Evolutionary conservation across 1,140 invertebrate genomes (phyloP).

Genomic region (Caenorhabditis briggsae): DNA sequence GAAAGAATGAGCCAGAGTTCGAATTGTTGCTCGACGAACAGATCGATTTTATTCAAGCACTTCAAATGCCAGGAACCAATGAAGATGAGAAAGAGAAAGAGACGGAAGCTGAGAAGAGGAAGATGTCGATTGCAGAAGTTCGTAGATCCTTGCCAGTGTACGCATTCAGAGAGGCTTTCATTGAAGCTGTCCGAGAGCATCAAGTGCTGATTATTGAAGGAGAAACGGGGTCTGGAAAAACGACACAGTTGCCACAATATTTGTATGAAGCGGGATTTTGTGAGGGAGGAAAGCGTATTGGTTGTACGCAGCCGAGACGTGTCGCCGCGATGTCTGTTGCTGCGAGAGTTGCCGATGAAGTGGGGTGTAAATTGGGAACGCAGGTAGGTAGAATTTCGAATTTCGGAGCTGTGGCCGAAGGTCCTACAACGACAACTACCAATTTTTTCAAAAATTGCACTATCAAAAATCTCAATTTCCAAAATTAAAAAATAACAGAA

Average conservation of each 20-base stretch:
- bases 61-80: constrained; percentile 88
- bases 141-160: constrained; percentile 93
- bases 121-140: constrained; percentile 90
- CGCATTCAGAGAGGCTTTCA: constrained; percentile 84
- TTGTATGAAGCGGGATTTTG: constrained; percentile 86
- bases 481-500: too few species aligned
- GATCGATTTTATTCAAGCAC: constrained; percentile 95
- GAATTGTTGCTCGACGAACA: constrained; percentile 91
- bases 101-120: constrained; percentile 84
- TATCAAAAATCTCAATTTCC: too few species aligned
- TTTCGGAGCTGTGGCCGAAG: too few species aligned
- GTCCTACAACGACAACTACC: too few species aligned
- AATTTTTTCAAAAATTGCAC: too few species aligned
- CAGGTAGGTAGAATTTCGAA: constrained; percentile 72
- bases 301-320: constrained; percentile 85
- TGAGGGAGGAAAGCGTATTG: constrained; percentile 85
- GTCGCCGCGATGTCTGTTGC: constrained; percentile 88
- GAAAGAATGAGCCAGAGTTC: constrained; percentile 85
- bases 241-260: constrained; percentile 98
- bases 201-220: constrained; percentile 93
- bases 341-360: constrained; percentile 84
- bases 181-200: constrained; percentile 65
- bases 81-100: constrained; percentile 80
- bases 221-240: constrained; percentile 85
- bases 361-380: constrained; percentile 83